These are phyloP conservation scores for Agrotis clavis DNA, from an alignment of 2,888 invertebrate species.

Conservation along the genomic window DNA sequence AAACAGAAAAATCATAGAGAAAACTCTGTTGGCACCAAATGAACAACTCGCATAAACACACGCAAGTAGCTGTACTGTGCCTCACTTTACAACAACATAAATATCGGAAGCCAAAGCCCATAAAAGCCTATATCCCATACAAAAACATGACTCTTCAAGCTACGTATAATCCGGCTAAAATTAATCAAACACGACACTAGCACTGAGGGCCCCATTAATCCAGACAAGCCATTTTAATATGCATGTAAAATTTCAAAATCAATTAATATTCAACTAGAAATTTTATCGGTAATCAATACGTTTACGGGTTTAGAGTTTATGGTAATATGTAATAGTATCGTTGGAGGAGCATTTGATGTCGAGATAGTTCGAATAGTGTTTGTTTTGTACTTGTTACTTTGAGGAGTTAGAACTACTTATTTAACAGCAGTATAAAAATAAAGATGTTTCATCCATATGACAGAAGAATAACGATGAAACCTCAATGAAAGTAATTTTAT, in stretches of 20 bases:
- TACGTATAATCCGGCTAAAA: conserved; percentile 45
- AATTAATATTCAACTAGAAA: conserved; percentile 69
- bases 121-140: conserved; percentile 29
- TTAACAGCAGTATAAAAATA: no score
- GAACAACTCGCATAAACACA: background rate
- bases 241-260: conserved; percentile 66
- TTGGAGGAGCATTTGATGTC: conserved; percentile 9
- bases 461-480: no score
- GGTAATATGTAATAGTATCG: conserved; percentile 46
- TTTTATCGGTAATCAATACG: conserved; percentile 66
- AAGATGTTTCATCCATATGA: no score
- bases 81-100: conserved; percentile 25
- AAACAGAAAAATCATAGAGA: background rate
- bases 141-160: conserved; percentile 49
- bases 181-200: conserved; percentile 63
- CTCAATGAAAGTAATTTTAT: no score
- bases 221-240: conserved; percentile 56
- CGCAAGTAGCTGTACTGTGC: background rate
- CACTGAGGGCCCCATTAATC: conserved; percentile 53
- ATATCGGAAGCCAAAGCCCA: conserved; percentile 21
- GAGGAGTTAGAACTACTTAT: background rate
- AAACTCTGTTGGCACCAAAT: background rate
- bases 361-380: conserved; percentile 35
- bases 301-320: conserved; percentile 48
- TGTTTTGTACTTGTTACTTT: conserved; percentile 16